These are phyloP conservation scores for Rhagoletis pomonella DNA, from an alignment of 1,140 invertebrate species.

Conservation along the genomic window DNA sequence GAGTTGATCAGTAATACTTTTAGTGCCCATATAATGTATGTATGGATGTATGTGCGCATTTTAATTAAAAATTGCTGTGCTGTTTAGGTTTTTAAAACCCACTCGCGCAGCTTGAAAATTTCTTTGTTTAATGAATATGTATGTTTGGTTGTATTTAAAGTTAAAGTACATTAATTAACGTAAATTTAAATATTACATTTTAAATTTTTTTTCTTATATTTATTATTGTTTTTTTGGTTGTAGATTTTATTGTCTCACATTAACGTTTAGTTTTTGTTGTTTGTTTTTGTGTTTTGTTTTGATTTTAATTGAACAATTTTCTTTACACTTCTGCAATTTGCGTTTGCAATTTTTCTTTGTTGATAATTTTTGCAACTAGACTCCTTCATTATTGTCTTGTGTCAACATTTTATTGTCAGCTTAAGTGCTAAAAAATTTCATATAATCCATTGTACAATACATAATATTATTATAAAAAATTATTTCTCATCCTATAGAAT, in stretches of 20 bases:
- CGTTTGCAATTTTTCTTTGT: background rate
- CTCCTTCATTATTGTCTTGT: conserved; percentile 40
- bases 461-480: conserved; percentile 46
- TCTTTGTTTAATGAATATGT: background rate
- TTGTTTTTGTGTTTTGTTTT: background rate
- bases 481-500: background rate
- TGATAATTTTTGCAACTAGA: conserved; percentile 3
- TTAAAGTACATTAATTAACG: conserved; percentile 39
- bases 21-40: background rate
- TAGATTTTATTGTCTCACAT: conserved; percentile 30
- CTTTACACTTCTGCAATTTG: background rate
- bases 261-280: background rate
- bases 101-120: background rate
- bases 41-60: too few relatives aligned
- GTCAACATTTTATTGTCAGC: conserved; percentile 44
- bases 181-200: conserved; percentile 31
- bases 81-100: conserved; percentile 1
- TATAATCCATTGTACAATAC: conserved; percentile 37
- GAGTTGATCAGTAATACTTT: background rate
- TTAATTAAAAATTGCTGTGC: background rate
- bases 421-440: conserved; percentile 4
- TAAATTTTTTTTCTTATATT: background rate
- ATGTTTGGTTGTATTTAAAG: conserved; percentile 4
- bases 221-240: too few relatives aligned
- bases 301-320: conserved; percentile 43